Percentiles rank a stretch among this genome's conserved stretches.
Evolutionary conservation across 2,888 invertebrate species (phyloP).

Genomic region (Ochropleura plecta): DNA sequence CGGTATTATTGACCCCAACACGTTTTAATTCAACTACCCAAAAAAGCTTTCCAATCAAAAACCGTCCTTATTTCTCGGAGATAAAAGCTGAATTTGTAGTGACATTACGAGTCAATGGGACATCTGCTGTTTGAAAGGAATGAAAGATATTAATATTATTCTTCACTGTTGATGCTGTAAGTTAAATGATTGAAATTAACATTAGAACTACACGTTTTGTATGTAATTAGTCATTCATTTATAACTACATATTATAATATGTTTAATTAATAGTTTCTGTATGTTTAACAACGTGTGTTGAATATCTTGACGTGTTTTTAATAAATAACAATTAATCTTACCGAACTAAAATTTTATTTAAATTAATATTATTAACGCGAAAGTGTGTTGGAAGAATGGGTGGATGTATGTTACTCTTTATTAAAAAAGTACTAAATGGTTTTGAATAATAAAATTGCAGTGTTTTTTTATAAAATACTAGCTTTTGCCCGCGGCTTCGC

Average conservation of each 20-base stretch:
- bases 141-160: constrained; percentile 51
- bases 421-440: not conserved
- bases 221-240: constrained; percentile 47
- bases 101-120: constrained; percentile 8
- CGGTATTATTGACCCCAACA: constrained; percentile 55
- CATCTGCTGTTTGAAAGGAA: constrained; percentile 47
- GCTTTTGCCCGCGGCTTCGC: too few species aligned
- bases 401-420: not conserved
- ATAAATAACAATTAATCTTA: not conserved
- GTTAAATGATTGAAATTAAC: constrained; percentile 49
- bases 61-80: not conserved
- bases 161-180: constrained; percentile 47
- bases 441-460: not conserved
- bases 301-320: constrained; percentile 4
- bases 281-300: constrained; percentile 16
- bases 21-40: constrained; percentile 32
- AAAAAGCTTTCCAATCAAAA: constrained; percentile 23
- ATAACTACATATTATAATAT: constrained; percentile 25
- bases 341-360: not conserved
- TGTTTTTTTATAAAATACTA: too few species aligned
- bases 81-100: constrained; percentile 15
- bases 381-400: not conserved
- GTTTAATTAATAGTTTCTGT: constrained; percentile 22
- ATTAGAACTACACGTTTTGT: constrained; percentile 50
- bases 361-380: not conserved